These are phyloP conservation scores for Orchestia grillus DNA, from an alignment of 1,140 invertebrate genomes.

Conservation along the genomic window DNA sequence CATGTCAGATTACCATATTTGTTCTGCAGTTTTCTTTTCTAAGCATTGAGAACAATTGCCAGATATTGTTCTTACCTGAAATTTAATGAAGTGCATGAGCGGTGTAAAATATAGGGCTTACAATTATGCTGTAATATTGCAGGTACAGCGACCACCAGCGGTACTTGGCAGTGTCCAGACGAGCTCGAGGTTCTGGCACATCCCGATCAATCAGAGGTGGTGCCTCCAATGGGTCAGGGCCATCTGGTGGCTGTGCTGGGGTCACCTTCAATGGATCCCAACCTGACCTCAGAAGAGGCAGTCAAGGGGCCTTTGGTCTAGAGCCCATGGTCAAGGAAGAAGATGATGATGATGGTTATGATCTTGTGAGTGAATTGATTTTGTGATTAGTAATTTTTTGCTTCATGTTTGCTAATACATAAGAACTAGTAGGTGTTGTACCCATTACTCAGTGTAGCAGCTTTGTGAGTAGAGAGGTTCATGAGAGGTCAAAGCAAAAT, in stretches of 20 bases:
- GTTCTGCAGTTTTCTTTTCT: too few relatives aligned
- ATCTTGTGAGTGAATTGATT: background rate
- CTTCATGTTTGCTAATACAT: background rate
- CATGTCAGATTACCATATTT: too few relatives aligned
- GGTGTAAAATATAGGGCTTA: background rate
- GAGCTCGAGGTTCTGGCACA: background rate
- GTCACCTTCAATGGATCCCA: background rate
- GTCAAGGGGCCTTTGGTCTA: background rate
- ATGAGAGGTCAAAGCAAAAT: too few relatives aligned
- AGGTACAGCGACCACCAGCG: slow-evolving; percentile 22
- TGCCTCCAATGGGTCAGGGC: background rate
- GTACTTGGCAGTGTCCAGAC: background rate
- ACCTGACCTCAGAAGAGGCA: background rate
- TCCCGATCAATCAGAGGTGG: background rate
- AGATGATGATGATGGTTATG: background rate
- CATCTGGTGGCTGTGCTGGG: background rate
- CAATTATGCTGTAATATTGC: slow-evolving; percentile 67
- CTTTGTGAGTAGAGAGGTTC: background rate
- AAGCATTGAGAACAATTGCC: too few relatives aligned
- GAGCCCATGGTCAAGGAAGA: background rate
- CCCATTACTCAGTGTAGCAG: background rate
- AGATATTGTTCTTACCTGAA: too few relatives aligned
- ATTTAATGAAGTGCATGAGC: too few relatives aligned
- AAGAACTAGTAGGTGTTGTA: background rate
- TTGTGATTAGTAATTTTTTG: background rate